Conservation (phyloP, 2,113 vertebrate genomes). For the Apodemus sylvaticus region DNA sequence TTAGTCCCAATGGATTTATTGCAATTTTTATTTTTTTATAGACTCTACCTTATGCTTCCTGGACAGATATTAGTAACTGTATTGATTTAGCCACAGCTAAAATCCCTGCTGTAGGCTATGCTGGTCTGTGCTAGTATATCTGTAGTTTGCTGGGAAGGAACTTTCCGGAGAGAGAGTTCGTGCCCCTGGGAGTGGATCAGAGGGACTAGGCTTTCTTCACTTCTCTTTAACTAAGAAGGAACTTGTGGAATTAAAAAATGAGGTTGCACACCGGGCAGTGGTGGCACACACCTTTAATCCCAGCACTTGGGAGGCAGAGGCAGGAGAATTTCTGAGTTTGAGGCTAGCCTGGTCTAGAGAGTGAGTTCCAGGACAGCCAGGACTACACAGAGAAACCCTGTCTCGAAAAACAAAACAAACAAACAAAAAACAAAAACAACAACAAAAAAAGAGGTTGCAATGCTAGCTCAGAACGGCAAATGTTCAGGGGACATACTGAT, state of each 20-base stretch:
- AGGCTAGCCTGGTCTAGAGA: too few relatives aligned
- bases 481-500: neutral
- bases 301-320: too few relatives aligned
- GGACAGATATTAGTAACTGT: neutral
- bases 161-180: neutral
- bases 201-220: neutral
- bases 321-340: too few relatives aligned
- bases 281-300: too few relatives aligned
- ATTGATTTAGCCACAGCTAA: neutral
- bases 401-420: too few relatives aligned
- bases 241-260: neutral
- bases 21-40: neutral
- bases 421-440: too few relatives aligned
- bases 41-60: slow-evolving; percentile 10
- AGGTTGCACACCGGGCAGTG: too few relatives aligned
- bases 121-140: neutral
- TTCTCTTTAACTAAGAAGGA: neutral
- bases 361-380: too few relatives aligned
- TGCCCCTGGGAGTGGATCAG: neutral
- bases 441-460: neutral
- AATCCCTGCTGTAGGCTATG: neutral
- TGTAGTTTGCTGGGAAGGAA: neutral
- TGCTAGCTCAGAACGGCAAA: neutral
- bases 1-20: neutral
- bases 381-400: too few relatives aligned